Percentiles rank a stretch among this genome's conserved stretches.
These are phyloP conservation scores for Channa striata DNA, from an alignment of 2,797 vertebrate species.

Conservation along the genomic window DNA sequence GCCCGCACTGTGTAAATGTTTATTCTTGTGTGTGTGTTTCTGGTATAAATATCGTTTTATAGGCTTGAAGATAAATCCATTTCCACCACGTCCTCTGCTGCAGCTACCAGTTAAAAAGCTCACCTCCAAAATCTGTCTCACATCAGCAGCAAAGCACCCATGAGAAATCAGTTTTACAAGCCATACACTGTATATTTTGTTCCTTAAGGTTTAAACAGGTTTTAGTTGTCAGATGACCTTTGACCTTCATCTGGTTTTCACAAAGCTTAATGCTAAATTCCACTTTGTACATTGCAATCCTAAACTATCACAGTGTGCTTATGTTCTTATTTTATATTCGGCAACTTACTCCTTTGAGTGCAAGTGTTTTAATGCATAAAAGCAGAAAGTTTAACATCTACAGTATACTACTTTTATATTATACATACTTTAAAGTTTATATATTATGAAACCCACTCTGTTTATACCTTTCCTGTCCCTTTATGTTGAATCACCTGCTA, in stretches of 20 bases:
- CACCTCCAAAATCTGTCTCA: constrained; percentile 23
- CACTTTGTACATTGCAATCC: background rate
- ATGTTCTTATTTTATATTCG: constrained; percentile 14
- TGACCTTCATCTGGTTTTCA: background rate
- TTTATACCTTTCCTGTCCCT: constrained; percentile 41
- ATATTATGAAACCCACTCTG: constrained; percentile 10
- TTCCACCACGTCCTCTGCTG: constrained; percentile 30
- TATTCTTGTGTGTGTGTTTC: constrained; percentile 30
- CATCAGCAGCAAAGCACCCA: constrained; percentile 24
- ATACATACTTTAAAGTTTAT: constrained; percentile 10
- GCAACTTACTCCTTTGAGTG: constrained; percentile 16
- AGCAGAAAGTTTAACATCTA: constrained; percentile 12
- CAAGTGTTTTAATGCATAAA: constrained; percentile 15
- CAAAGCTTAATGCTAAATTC: constrained; percentile 2
- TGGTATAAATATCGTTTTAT: constrained; percentile 48
- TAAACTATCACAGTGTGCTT: background rate
- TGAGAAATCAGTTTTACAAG: constrained; percentile 52
- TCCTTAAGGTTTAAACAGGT: constrained; percentile 41
- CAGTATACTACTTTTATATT: background rate
- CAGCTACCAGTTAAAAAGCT: constrained; percentile 50
- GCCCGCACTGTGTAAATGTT: constrained; percentile 51
- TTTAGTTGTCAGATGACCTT: constrained; percentile 27
- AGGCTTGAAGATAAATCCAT: constrained; percentile 44
- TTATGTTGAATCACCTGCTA: constrained; percentile 47
- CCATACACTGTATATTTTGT: constrained; percentile 12